phyloP scores from a whole-genome alignment of 2,888 invertebrate genomes.

The Spilarctia lutea region DNA sequence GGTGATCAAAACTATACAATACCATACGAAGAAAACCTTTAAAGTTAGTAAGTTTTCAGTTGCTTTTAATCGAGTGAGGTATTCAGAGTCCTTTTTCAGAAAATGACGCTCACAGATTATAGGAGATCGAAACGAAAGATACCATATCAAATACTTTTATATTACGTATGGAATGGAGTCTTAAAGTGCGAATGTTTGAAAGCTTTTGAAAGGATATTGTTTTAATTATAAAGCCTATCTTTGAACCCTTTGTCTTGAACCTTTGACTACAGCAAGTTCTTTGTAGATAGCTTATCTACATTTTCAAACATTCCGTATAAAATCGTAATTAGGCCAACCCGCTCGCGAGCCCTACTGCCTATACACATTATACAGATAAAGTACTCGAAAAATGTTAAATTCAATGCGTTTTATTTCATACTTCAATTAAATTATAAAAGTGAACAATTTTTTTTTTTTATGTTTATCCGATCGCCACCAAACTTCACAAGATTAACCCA shows the following conservation, averaged over 20 bases:
- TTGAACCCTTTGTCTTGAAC: conserved; percentile 33
- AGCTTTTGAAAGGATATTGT: conserved; percentile 24
- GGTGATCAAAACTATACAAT: neutral
- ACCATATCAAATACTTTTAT: neutral
- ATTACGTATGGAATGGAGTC: neutral
- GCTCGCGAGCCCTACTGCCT: neutral
- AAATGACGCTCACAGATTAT: neutral
- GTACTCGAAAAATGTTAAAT: neutral
- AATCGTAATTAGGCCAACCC: conserved; percentile 20
- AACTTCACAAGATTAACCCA: neutral
- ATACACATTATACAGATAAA: neutral
- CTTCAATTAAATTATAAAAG: neutral
- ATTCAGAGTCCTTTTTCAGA: neutral
- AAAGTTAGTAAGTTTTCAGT: neutral
- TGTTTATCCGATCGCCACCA: neutral
- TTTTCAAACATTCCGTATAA: conserved; percentile 34
- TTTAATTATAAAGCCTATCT: conserved; percentile 45
- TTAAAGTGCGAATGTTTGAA: neutral
- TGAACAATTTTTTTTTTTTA: too few species aligned
- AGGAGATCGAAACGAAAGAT: neutral
- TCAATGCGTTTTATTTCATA: neutral
- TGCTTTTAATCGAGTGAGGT: neutral
- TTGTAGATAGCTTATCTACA: conserved; percentile 45
- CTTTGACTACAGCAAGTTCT: conserved; percentile 42
- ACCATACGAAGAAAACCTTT: too few species aligned